Evolutionary conservation across 1,140 invertebrate genomes (phyloP), one percentile per base, ranked within the genome.

Genomic region (Acromyrmex charruanus): DNA sequence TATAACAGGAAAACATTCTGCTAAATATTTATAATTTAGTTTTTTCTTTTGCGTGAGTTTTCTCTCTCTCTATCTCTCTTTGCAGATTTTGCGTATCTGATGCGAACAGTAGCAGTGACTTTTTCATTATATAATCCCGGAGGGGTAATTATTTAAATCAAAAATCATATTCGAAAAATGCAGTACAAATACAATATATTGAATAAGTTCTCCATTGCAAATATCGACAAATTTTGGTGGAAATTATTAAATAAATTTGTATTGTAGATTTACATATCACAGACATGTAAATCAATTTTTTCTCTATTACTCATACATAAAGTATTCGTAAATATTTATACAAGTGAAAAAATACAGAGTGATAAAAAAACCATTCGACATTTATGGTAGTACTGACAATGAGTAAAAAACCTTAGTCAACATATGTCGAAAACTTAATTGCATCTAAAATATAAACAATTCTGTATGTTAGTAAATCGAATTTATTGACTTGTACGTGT

Each of bases 271-370:
- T 49, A n/a, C 44, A 59, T 77, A 9, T 77, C n/a, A 59, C 10
- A 59, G 21, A 77, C 25, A 59, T 18, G 72, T 58, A 59, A 77
- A 59, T 77, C 7, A 77, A 7, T 59, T 77, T 77, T 7, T 77
- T 35, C 63, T 66, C 7, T 16, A 28, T 71, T 1, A 6, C 3
- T 75, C 31, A 14, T 21, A 28, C 18, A 35, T 35, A 6, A 35
- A 35, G 31, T 35, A 35, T 6, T 35, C 5, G 5, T 35, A 35
- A 35, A 35, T 35, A 35, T 35, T 35, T 35, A 35, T 35, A 35
- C 28, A 31, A 31, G 28, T 31, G 28, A 31, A 31, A 31, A 31
- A 31, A 31, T 31, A 31, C 31, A 35, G 31, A 35, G 31, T 35
- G 6, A 35, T 35, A 35, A 35, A 6, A 35, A 35, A 35, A 35